phyloP scores from a whole-genome alignment of 2,797 vertebrate species.

The Pantherophis vulpinus region DNA sequence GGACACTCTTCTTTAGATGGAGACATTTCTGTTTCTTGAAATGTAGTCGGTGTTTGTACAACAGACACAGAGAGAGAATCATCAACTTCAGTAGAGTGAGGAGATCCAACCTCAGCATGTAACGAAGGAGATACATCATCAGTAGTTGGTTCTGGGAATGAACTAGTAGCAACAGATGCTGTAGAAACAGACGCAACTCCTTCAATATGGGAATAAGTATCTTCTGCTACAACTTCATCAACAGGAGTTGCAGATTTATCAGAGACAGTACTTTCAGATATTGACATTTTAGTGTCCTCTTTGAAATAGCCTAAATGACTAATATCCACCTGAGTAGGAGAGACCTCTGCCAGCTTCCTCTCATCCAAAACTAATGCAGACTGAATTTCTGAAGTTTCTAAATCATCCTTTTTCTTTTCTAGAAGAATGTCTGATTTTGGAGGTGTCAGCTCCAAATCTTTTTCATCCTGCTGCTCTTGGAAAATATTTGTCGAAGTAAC shows the following conservation, averaged over 20 bases:
- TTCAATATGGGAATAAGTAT: conserved; percentile 92
- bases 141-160: conserved; percentile 92
- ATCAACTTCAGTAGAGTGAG: conserved; percentile 96
- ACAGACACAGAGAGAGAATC: conserved; percentile 98
- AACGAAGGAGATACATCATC: conserved; percentile 91
- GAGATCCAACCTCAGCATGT: conserved; percentile 95
- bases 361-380: conserved; percentile 69
- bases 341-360: conserved; percentile 73
- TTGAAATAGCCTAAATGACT: conserved; percentile 82
- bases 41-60: conserved; percentile 91
- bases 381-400: conserved; percentile 63
- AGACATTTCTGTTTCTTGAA: conserved; percentile 92
- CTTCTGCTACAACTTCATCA: conserved; percentile 92
- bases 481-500: conserved; percentile 61
- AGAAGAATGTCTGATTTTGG: conserved; percentile 65
- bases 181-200: conserved; percentile 91
- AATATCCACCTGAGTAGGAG: conserved; percentile 78
- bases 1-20: conserved; percentile 92
- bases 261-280: conserved; percentile 95
- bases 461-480: conserved; percentile 74
- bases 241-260: conserved; percentile 93
- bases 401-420: conserved; percentile 66
- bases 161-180: conserved; percentile 92
- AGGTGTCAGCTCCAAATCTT: conserved; percentile 65
- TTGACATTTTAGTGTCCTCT: conserved; percentile 98